Evolutionary conservation across 2,888 invertebrate species (phyloP).

Genomic region (Scaptomyza parva): DNA sequence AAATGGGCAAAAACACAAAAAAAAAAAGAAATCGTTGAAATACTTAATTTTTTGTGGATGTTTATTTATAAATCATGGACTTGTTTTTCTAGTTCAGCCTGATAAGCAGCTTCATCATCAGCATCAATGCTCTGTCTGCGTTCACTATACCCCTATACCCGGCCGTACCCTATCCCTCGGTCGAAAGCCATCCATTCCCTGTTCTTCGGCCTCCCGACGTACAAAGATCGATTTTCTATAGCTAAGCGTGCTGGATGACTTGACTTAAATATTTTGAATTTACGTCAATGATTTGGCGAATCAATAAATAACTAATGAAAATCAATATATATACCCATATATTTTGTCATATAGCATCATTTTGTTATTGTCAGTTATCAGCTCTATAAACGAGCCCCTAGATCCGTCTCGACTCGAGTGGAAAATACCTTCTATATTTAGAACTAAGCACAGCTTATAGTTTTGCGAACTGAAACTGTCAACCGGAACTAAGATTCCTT

Average conservation of each 20-base stretch:
- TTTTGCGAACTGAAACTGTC: slow-evolving; percentile 1
- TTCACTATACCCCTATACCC: slow-evolving; percentile 22
- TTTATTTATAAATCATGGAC: slow-evolving; percentile 71
- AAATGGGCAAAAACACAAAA: slow-evolving; percentile 26
- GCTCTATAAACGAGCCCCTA: slow-evolving; percentile 49
- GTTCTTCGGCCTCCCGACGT: slow-evolving; percentile 7
- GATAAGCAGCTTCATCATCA: slow-evolving; percentile 69
- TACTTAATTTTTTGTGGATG: slow-evolving; percentile 41
- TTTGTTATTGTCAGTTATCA: slow-evolving; percentile 41
- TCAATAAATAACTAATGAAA: slow-evolving; percentile 33
- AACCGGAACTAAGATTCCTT: slow-evolving; percentile 37
- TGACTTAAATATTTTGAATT: slow-evolving; percentile 44
- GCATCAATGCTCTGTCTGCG: slow-evolving; percentile 29
- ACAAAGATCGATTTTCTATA: slow-evolving; percentile 36
- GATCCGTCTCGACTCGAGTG: slow-evolving; percentile 9
- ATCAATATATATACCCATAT: slow-evolving; percentile 19
- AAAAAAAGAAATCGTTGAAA: slow-evolving; percentile 25
- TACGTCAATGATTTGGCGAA: slow-evolving; percentile 59
- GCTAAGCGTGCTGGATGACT: slow-evolving; percentile 54
- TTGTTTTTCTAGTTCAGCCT: slow-evolving; percentile 75
- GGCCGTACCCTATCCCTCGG: neutral
- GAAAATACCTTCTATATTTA: slow-evolving; percentile 59
- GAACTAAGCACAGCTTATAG: slow-evolving; percentile 25
- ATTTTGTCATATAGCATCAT: slow-evolving; percentile 20
- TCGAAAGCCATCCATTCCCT: slow-evolving; percentile 2